Conservation (phyloP, 2,113 vertebrate genomes). For the Hyla sarda region DNA sequence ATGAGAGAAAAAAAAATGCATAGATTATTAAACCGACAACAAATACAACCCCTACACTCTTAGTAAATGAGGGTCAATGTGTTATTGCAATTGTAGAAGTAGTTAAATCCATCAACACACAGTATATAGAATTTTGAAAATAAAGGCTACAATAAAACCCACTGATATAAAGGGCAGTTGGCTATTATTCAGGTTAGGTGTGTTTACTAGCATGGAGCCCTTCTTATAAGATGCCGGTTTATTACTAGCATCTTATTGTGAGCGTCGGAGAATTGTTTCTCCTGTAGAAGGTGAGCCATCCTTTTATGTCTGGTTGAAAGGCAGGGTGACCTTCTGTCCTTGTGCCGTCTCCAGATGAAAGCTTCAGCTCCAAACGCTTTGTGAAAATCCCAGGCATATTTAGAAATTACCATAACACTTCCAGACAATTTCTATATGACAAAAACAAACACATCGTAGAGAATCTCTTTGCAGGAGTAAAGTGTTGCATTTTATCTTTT, state of each 20-base stretch:
- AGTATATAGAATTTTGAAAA: neutral
- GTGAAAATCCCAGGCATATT: conserved; percentile 10
- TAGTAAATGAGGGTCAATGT: too few relatives aligned
- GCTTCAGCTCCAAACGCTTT: neutral
- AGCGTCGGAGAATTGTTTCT: neutral
- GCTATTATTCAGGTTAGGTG: neutral
- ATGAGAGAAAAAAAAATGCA: too few relatives aligned
- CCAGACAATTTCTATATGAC: neutral
- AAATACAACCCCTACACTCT: too few relatives aligned
- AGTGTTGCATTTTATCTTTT: neutral
- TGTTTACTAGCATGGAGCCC: neutral
- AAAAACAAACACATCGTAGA: conserved; percentile 7
- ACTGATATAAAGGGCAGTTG: neutral
- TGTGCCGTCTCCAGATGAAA: neutral
- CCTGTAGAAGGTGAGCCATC: neutral
- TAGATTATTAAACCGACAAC: too few relatives aligned
- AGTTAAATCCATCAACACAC: neutral
- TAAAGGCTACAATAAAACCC: neutral
- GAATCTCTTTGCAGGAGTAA: neutral
- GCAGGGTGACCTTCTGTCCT: conserved; percentile 9
- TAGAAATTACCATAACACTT: conserved; percentile 16
- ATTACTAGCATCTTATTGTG: neutral
- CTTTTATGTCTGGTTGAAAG: neutral
- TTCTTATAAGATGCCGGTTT: neutral
- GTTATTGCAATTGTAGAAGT: neutral